Evolutionary conservation across 1,140 invertebrate species (phyloP).

Genomic region (Harpegnathos saltator): DNA sequence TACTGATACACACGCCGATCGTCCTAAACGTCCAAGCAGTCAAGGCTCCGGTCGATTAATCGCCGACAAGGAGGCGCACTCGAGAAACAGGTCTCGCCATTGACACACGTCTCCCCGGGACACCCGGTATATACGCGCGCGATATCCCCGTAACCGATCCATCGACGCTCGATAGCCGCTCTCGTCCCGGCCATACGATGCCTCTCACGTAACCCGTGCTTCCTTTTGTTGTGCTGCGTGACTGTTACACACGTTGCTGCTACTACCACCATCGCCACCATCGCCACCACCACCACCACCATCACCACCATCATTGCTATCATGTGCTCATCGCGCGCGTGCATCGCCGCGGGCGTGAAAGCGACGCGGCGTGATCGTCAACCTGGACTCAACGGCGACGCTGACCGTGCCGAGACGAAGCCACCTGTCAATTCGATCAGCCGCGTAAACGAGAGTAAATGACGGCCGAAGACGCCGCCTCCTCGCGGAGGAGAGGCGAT

Average conservation of each 20-base stretch:
- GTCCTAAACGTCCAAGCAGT: too few species aligned
- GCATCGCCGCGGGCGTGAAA: not conserved
- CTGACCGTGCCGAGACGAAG: too few species aligned
- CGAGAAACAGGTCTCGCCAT: not conserved
- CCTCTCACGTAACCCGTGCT: slow-evolving; percentile 44
- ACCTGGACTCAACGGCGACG: not conserved
- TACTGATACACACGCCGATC: too few species aligned
- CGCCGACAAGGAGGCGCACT: too few species aligned
- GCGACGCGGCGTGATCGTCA: not conserved
- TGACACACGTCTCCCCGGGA: not conserved
- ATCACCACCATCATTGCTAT: not conserved
- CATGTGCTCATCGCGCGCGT: not conserved
- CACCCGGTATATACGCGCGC: slow-evolving; percentile 11
- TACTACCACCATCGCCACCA: not conserved
- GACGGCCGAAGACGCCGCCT: too few species aligned
- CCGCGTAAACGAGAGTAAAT: too few species aligned
- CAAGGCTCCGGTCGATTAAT: too few species aligned
- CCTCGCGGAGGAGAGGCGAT: too few species aligned
- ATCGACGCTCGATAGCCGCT: slow-evolving; percentile 36
- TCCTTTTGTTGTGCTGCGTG: slow-evolving; percentile 31
- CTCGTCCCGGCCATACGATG: slow-evolving; percentile 8
- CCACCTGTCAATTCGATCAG: not conserved
- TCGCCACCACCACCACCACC: not conserved
- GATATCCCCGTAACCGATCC: slow-evolving; percentile 43
- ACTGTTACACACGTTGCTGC: slow-evolving; percentile 19